Evolutionary conservation across 2,113 vertebrate genomes (phyloP), one percentile per base, ranked within the genome.

Genomic region (Hemichromis elongatus): DNA sequence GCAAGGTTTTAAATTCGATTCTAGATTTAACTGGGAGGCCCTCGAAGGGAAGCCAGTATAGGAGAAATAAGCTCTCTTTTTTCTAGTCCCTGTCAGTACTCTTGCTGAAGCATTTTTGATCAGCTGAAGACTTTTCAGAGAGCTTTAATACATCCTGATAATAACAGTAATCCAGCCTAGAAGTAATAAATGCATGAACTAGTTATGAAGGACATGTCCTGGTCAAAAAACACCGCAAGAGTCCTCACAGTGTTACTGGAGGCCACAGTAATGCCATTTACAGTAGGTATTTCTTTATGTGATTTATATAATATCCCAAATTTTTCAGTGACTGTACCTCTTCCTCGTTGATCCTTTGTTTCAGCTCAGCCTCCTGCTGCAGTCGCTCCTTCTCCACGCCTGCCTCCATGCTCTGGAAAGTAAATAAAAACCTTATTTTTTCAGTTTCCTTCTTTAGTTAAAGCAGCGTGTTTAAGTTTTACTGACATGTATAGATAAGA

Each of bases 371-470:
- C 88, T 98, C 98, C 83, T 96, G 94, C 78, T 98, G 97, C 81
- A 97, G 63, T 14, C 96, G 97, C 86, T 99, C 98, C 1, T 97
- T 96, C 84, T 98, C 97, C 0, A 99, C 96, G 78, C 97, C 97
- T 0, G 93, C 95, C 86, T 98, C 98, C 96, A 99, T 97, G 40
- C 86, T 80, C 86, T 88, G 16, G 19, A 79, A 16, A 82, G 80
- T 14, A 16, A 56, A 75, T 75, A 50, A 28, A 70, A 70, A 75
- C 52, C 26, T 3, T 0, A 0, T 37, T n/a, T 52, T 33, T 13
- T 4, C 70, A 75, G 45, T 11, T 52, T 52, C 26, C 45, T 3
- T 75, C 70, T 52, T 13, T 1, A 52, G 70, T 75, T 75, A 75
- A 12, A 30, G 11, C 70, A 75, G 0, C 10, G 2, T 24, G 9